phyloP scores from a whole-genome alignment of 2,797 vertebrate species.

The Channa striata region DNA sequence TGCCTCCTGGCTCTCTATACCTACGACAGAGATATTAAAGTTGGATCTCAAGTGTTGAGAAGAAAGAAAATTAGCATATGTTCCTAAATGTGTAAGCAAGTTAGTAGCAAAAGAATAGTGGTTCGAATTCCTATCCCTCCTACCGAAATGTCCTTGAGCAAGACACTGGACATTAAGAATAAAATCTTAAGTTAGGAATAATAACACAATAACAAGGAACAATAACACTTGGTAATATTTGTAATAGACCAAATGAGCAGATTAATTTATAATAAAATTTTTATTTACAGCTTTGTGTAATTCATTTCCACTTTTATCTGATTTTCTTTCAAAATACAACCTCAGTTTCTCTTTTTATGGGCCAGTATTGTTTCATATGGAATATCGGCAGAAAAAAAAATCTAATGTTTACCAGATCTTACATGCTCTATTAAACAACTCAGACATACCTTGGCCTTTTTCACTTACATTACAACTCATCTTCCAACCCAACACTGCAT shows the following conservation, averaged over 20 bases:
- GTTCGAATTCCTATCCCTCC: too few species aligned
- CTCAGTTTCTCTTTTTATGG: not conserved
- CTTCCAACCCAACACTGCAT: not conserved
- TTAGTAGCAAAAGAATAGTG: too few species aligned
- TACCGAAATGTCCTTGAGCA: too few species aligned
- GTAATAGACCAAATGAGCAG: not conserved
- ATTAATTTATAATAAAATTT: not conserved
- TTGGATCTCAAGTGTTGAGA: too few species aligned
- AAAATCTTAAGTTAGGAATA: too few species aligned
- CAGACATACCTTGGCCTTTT: not conserved
- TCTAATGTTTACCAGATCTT: not conserved
- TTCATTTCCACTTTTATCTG: not conserved
- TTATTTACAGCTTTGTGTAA: not conserved
- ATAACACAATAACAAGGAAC: too few species aligned
- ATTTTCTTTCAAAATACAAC: slow-evolving; percentile 15
- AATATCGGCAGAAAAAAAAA: slow-evolving; percentile 7
- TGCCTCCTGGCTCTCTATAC: too few species aligned
- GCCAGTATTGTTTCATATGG: not conserved
- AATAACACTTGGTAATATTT: too few species aligned
- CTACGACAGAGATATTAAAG: too few species aligned
- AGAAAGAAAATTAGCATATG: not conserved
- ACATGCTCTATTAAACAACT: not conserved
- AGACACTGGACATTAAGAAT: too few species aligned
- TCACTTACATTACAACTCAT: not conserved
- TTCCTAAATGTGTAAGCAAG: not conserved